phyloP scores from a whole-genome alignment of 37 sponge, comb jelly and placozoan species.

The Cliona cf. orientalis region DNA sequence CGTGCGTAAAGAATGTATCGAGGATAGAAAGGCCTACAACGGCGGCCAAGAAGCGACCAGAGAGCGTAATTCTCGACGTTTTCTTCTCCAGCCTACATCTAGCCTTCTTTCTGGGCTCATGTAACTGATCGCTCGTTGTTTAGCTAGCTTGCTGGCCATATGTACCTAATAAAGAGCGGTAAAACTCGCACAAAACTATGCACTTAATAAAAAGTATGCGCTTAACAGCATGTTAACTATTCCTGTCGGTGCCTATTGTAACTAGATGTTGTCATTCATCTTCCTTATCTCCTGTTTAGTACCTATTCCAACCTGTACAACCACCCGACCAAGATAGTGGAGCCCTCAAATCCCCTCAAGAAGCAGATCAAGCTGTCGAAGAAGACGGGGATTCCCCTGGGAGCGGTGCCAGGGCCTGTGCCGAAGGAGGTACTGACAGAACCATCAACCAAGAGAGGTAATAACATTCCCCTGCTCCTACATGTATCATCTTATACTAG shows the following conservation, averaged over 20 bases:
- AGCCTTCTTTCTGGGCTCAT: too few species aligned
- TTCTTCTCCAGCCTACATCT: too few species aligned
- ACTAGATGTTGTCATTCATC: not conserved
- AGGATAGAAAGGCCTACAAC: too few species aligned
- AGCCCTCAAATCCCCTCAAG: constrained; percentile 12
- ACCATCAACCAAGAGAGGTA: not conserved
- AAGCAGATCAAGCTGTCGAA: constrained; percentile 39
- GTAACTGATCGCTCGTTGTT: too few species aligned
- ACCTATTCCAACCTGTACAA: constrained; percentile 95
- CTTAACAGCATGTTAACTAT: not conserved
- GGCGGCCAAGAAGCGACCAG: too few species aligned
- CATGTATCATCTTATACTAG: too few species aligned
- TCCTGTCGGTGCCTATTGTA: not conserved
- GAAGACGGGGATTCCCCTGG: constrained; percentile 44
- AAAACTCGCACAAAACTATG: too few species aligned
- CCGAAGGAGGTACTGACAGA: constrained; percentile 23
- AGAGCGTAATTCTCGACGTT: too few species aligned
- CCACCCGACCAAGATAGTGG: constrained; percentile 83
- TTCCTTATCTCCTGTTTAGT: constrained; percentile 7
- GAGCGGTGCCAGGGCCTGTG: constrained; percentile 30
- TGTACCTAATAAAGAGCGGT: too few species aligned
- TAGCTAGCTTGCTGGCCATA: too few species aligned
- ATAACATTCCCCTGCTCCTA: not conserved
- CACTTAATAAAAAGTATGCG: too few species aligned
- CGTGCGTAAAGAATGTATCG: too few species aligned